Base-by-base conservation (phyloP, 2,888 invertebrate genomes). In the Mycalesis mineus region DNA sequence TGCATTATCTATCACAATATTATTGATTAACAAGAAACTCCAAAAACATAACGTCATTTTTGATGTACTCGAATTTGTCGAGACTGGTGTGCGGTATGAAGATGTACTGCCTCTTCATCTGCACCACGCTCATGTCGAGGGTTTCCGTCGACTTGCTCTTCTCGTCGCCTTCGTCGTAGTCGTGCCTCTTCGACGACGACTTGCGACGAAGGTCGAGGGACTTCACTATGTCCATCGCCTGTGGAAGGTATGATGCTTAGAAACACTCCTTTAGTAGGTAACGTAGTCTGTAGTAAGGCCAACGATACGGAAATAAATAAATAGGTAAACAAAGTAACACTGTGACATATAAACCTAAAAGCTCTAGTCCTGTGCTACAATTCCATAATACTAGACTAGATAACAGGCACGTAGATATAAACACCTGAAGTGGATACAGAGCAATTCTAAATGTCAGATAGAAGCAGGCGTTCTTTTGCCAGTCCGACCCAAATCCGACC, bases 81-180 rank as follows among this genome's bases (percentile, higher is more conserved):
- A 94, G 65, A 39, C 90, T 91, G 0, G 91, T 86, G 72, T 94
- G 93, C 0, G 94, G 93, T 60, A 94, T 91, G 75, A 94, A 94
- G 72, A 93, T 91, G 74, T 92, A 92, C 71, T 92, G 91, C 48
- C 90, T 74, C 65, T 88, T 89, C 60, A 87, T 65, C 64, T 85
- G 85, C 2, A 82, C 58, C 13, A 88, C 71, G 0, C 73, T 74
- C 68, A 80, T 80, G 71, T 86, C 85, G 33, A 87, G 63, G 0
- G 75, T 70, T 22, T 86, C 87, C 0, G 67, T 78, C 1, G 83
- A 84, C 45, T 65, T 76, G 55, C 62, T 73, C 64, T 67, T 77
- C 37, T 80, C 80, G 8, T 82, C 80, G 0, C 69, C 74, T 0
- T 77, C 76, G 65, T 86, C 86, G 67, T 79, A 78, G 62, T 87